Evolutionary conservation across 2,797 vertebrate genomes (phyloP), one percentile per base, ranked within the genome.

Genomic region (Centropyge bicolor): DNA sequence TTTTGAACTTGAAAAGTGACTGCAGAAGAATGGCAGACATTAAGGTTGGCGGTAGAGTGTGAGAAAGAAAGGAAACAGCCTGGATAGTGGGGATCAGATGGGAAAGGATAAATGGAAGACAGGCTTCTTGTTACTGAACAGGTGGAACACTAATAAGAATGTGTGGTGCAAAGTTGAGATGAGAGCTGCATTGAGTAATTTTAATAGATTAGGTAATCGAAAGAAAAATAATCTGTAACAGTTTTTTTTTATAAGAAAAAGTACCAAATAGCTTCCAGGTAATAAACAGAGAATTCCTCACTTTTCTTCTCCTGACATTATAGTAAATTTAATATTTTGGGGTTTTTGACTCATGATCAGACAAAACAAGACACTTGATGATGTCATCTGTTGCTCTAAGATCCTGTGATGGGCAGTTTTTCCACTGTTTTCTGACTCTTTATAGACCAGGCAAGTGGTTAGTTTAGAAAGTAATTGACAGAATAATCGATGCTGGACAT

Each of bases 11-110:
- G 0, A 78, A 22, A 48, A 64, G 48, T 27, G 5, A 70, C 10
- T n/a, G n/a, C 16, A 80, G 27, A 60, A 62, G 35, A 65, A 78
- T 60, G 31, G 59, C 43, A 71, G 24, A 6, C 36, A 51, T 63
- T 63, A 60, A 16, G 2, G 22, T 31, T 11, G 54, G 5, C 57
- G 16, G 5, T 66, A 3, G 36, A 14, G 43, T 61, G 22, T 57
- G 38, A 65, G 8, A 56, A 63, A 17, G 45, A 65, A 46, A 5
- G 31, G n/a, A 67, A 62, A 55, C 10, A 12, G 38, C 59, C 59
- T 38, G 14, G 17, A 46, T 68, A 41, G 31, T 35, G n/a, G 20
- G 17, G 3, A 56, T 55, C 7, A 41, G 17, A 64, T 71, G n/a
- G 48, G 52, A 31, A 63, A 74, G 20, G 4, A 8, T 8, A 54